Conservation (phyloP, 2,797 vertebrate species). For the Otolemur crassicaudatus region DNA sequence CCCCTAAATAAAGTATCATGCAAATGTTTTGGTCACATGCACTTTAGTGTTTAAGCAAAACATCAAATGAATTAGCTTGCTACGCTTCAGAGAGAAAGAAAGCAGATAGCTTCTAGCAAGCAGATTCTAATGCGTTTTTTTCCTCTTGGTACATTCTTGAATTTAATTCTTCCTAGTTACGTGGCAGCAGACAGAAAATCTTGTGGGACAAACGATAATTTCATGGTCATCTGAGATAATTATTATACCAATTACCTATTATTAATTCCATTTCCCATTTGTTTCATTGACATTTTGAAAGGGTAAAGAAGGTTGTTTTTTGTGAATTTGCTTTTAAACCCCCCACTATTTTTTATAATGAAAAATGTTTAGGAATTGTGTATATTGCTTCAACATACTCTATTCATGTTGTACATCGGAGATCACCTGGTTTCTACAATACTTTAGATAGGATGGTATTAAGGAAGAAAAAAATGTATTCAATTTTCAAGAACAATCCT, state of each 20-base stretch:
- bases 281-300: conserved; percentile 70
- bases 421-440: conserved; percentile 21
- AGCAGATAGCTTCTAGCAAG: conserved; percentile 1
- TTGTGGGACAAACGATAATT: conserved; percentile 59
- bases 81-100: conserved; percentile 65
- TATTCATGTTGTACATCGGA: neutral
- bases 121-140: conserved; percentile 37
- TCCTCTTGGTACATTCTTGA: neutral
- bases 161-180: conserved; percentile 20
- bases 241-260: conserved; percentile 58
- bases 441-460: conserved; percentile 9
- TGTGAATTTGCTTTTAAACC: conserved; percentile 40
- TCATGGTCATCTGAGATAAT: conserved; percentile 65
- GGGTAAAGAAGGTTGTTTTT: conserved; percentile 39
- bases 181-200: conserved; percentile 50
- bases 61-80: conserved; percentile 65
- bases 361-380: conserved; percentile 12
- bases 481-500: conserved; percentile 41
- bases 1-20: conserved; percentile 55
- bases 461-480: neutral
- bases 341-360: neutral
- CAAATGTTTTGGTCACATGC: conserved; percentile 60
- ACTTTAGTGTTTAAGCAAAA: conserved; percentile 52
- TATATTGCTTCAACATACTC: neutral
- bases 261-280: conserved; percentile 68